phyloP scores from a whole-genome alignment of 2,797 vertebrate species.

The Anabacerthia variegaticeps region DNA sequence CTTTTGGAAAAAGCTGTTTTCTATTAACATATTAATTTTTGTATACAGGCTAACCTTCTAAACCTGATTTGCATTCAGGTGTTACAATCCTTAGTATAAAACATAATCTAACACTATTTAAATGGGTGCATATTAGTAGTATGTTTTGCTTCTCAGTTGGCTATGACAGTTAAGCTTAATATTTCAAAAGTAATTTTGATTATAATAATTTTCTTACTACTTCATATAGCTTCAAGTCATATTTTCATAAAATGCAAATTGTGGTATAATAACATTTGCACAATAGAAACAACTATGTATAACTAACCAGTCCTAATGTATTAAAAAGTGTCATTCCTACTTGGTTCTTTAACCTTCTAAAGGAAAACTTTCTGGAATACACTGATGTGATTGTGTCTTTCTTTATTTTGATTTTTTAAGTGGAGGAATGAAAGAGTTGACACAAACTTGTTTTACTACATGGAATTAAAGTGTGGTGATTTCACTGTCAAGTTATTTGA shows the following conservation, averaged over 20 bases:
- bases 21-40: constrained; percentile 42
- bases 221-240: not conserved
- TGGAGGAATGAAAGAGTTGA: not conserved
- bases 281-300: not conserved
- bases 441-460: not conserved
- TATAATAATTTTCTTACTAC: not conserved
- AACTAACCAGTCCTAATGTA: not conserved
- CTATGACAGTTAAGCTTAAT: not conserved
- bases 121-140: not conserved
- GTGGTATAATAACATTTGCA: not conserved
- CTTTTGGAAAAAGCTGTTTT: not conserved
- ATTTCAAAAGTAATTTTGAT: constrained; percentile 8
- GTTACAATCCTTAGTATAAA: not conserved
- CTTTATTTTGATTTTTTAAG: not conserved
- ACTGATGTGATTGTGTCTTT: not conserved
- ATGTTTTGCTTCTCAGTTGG: constrained; percentile 16
- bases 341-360: not conserved
- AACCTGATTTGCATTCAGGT: constrained; percentile 11
- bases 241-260: not conserved
- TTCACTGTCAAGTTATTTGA: not conserved
- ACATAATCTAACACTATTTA: not conserved
- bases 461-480: not conserved
- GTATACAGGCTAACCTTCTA: not conserved
- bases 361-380: not conserved
- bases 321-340: not conserved